Conservation (phyloP, 2,113 vertebrate species). For the Probosciger aterrimus region DNA sequence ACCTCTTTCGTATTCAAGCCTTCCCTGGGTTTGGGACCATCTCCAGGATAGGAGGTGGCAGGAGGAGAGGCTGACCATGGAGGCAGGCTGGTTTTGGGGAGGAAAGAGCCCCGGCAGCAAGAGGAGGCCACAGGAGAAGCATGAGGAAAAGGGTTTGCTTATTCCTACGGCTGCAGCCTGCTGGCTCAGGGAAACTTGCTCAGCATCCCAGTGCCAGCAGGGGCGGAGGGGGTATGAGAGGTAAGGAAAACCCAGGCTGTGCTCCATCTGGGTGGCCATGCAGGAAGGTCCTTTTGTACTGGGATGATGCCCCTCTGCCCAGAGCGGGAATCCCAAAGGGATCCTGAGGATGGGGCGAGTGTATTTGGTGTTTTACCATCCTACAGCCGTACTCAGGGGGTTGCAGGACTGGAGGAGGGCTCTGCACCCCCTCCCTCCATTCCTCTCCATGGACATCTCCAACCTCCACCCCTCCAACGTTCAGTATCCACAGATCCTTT, state of each 20-base stretch:
- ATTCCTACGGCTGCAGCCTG: neutral
- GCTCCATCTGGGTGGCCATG: fast-evolving
- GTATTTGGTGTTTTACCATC: fast-evolving
- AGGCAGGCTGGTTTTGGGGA: neutral
- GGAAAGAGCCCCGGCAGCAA: neutral
- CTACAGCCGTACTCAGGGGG: fast-evolving
- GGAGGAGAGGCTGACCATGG: neutral
- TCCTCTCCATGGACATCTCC: neutral
- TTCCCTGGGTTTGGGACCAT: neutral
- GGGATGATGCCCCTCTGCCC: neutral
- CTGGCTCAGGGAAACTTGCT: neutral
- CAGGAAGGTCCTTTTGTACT: fast-evolving
- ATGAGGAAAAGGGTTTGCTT: neutral
- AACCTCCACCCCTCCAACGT: neutral
- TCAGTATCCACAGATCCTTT: neutral
- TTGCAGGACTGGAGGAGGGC: neutral
- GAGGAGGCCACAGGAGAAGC: neutral
- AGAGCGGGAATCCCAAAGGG: neutral
- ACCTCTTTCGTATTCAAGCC: neutral
- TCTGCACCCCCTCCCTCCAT: neutral
- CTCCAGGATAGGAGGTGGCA: neutral
- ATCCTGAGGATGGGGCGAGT: neutral
- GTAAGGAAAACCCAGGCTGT: neutral
- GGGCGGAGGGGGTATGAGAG: too few species aligned
- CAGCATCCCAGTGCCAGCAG: neutral